Conservation (phyloP, 2,113 vertebrate species). For the Neodon shergylaensis region DNA sequence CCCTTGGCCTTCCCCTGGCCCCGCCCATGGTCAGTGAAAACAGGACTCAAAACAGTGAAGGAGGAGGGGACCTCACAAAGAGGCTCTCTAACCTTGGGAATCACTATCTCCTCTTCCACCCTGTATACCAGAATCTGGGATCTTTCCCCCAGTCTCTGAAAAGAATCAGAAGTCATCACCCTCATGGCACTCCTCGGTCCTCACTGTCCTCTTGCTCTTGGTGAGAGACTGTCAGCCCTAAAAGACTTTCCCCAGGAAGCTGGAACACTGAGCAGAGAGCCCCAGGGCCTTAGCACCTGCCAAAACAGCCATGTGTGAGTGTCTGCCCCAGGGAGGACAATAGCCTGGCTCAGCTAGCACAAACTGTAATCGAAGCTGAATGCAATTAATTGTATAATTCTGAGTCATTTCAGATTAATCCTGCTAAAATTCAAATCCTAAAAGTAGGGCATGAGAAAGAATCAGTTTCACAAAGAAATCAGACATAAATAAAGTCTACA, state of each 20-base stretch:
- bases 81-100: too few species aligned
- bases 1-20: too few species aligned
- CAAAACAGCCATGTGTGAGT: fast-evolving
- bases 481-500: slow-evolving; percentile 14
- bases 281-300: background rate
- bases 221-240: background rate
- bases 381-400: slow-evolving; percentile 50
- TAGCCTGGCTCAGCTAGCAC: background rate
- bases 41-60: fast-evolving
- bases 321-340: background rate
- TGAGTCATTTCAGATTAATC: slow-evolving; percentile 56
- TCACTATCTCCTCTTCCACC: background rate
- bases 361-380: slow-evolving; percentile 41
- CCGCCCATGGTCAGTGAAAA: too few species aligned
- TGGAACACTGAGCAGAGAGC: background rate
- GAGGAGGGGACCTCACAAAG: too few species aligned
- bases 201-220: background rate
- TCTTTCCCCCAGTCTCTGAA: background rate
- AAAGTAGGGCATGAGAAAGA: slow-evolving; percentile 23
- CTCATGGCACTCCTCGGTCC: background rate
- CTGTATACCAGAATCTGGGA: background rate
- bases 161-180: background rate
- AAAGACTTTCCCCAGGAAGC: background rate
- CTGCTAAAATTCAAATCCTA: slow-evolving; percentile 34
- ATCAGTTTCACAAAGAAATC: slow-evolving; percentile 51